Conservation (phyloP, 2,113 vertebrate species). For the Tyrannus savana region DNA sequence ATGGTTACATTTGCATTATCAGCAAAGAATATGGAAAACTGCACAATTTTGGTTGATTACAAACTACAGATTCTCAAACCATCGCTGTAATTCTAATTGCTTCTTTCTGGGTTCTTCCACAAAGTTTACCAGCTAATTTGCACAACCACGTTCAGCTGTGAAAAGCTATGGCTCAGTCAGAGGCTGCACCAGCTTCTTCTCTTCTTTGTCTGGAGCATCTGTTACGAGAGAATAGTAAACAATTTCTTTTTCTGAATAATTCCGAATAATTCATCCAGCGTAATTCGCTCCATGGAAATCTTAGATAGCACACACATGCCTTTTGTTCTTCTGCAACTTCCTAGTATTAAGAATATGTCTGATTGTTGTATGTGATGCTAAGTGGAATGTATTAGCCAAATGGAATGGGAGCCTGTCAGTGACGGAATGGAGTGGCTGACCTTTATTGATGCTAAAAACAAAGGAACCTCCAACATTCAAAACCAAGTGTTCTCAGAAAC, state of each 20-base stretch:
- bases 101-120: constrained; percentile 72
- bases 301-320: constrained; percentile 52
- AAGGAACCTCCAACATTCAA: not conserved
- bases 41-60: constrained; percentile 81
- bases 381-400: not conserved
- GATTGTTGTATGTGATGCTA: constrained; percentile 28
- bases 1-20: constrained; percentile 78
- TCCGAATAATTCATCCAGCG: constrained; percentile 65
- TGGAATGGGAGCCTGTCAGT: not conserved
- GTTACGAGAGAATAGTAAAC: constrained; percentile 81
- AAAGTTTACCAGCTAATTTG: constrained; percentile 76
- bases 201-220: constrained; percentile 81
- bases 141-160: constrained; percentile 74
- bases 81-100: constrained; percentile 73
- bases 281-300: constrained; percentile 57
- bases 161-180: constrained; percentile 69
- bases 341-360: constrained; percentile 18
- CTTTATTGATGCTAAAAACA: not conserved
- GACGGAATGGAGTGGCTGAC: not conserved
- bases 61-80: constrained; percentile 62
- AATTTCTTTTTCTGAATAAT: constrained; percentile 71
- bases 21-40: constrained; percentile 80
- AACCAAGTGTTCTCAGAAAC: not conserved
- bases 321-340: constrained; percentile 49
- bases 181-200: constrained; percentile 75